Evolutionary conservation across 2,888 invertebrate genomes (phyloP).

Genomic region (Phengaris alcon): DNA sequence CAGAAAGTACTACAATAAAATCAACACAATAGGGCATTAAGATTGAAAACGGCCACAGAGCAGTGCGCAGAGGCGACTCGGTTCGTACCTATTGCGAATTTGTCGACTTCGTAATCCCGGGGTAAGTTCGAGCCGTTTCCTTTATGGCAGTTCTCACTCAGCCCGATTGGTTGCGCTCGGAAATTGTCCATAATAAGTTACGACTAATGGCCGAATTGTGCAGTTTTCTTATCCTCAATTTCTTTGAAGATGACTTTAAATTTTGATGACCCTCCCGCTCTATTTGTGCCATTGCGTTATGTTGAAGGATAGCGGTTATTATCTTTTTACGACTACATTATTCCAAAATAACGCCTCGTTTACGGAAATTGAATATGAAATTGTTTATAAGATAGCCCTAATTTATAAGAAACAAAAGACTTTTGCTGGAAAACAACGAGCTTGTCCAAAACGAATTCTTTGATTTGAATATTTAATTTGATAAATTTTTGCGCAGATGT

Average conservation of each 20-base stretch:
- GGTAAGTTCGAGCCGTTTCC: conserved; percentile 62
- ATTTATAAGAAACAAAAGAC: conserved; percentile 20
- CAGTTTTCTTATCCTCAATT: conserved; percentile 56
- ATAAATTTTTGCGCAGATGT: too few relatives aligned
- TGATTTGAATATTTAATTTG: conserved; percentile 12
- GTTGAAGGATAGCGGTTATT: conserved; percentile 29
- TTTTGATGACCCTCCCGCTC: conserved; percentile 51
- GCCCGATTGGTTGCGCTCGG: conserved; percentile 66
- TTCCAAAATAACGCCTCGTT: conserved; percentile 24
- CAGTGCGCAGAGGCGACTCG: conserved; percentile 48
- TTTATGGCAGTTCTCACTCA: conserved; percentile 69
- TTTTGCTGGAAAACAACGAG: neutral
- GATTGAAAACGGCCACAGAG: conserved; percentile 54
- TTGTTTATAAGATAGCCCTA: conserved; percentile 24
- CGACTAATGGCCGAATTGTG: conserved; percentile 57
- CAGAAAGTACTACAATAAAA: conserved; percentile 31
- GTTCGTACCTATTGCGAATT: conserved; percentile 51
- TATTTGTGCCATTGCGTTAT: conserved; percentile 30
- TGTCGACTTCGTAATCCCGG: conserved; percentile 44
- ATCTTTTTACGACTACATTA: conserved; percentile 29
- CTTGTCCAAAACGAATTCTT: conserved; percentile 11
- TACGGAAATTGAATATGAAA: conserved; percentile 23
- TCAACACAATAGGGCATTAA: conserved; percentile 57
- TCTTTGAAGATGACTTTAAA: conserved; percentile 54
- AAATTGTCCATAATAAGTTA: conserved; percentile 68